Percentiles rank a stretch among this genome's conserved stretches.
These are phyloP conservation scores for Coreoperca whiteheadi DNA, from an alignment of 2,113 vertebrate genomes.

Conservation along the genomic window DNA sequence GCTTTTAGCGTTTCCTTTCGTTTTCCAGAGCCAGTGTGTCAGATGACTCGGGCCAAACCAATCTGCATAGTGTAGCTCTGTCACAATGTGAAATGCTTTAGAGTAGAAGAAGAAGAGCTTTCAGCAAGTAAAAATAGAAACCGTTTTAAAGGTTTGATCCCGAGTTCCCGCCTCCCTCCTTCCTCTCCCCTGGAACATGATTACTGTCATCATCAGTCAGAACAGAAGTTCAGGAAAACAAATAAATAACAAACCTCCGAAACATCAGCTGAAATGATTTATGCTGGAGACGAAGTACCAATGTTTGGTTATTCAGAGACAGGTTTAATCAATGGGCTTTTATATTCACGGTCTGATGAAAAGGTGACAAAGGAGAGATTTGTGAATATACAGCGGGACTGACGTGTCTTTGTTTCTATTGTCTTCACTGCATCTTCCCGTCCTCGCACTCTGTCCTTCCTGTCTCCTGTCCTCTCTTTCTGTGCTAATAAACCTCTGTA, in stretches of 20 bases:
- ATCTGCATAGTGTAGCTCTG: conserved; percentile 42
- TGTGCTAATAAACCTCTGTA: conserved; percentile 83
- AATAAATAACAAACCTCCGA: conserved; percentile 19
- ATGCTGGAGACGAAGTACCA: background rate
- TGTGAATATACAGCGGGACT: conserved; percentile 1
- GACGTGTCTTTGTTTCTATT: conserved; percentile 42
- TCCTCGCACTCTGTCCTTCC: background rate
- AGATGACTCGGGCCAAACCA: conserved; percentile 25
- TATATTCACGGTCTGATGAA: conserved; percentile 1
- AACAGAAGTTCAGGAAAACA: conserved; percentile 17
- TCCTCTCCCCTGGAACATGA: conserved; percentile 12
- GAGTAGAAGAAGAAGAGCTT: conserved; percentile 55
- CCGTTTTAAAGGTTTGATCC: conserved; percentile 34
- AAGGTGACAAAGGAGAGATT: background rate
- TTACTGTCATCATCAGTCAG: conserved; percentile 48
- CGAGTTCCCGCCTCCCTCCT: background rate
- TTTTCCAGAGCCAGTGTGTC: conserved; percentile 14
- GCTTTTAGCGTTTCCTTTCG: conserved; percentile 38
- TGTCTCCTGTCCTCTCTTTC: conserved; percentile 51
- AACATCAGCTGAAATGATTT: conserved; percentile 20
- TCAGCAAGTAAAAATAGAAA: conserved; percentile 65
- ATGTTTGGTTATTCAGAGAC: background rate
- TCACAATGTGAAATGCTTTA: conserved; percentile 35
- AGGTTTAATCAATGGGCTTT: conserved; percentile 8
- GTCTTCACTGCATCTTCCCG: conserved; percentile 49